A percentile compares a stretch with the other conserved stretches of the same genome.
These are phyloP conservation scores for Aphidius gifuensis DNA, from an alignment of 1,140 invertebrate genomes.

Conservation along the genomic window DNA sequence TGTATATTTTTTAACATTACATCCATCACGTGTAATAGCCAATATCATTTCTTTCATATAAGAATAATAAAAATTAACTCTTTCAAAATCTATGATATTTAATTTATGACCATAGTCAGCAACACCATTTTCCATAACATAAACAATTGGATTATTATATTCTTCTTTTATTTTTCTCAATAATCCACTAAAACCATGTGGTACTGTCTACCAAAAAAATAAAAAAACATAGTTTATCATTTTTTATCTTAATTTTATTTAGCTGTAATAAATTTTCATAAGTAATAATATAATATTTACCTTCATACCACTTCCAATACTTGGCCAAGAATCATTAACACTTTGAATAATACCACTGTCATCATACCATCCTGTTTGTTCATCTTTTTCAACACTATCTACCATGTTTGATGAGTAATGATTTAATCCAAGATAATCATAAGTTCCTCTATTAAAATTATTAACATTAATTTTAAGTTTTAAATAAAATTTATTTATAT, in stretches of 20 bases:
- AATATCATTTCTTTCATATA: conserved; percentile 3
- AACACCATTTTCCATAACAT: conserved; percentile 74
- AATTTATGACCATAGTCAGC: conserved; percentile 48
- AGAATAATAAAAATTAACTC: conserved; percentile 53
- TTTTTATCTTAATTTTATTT: too few relatives aligned
- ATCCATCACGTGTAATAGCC: conserved; percentile 55
- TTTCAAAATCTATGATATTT: conserved; percentile 57
- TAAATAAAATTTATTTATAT: background rate
- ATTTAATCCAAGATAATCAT: conserved; percentile 54
- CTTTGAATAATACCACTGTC: conserved; percentile 33
- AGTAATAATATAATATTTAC: conserved; percentile 35
- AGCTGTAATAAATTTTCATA: background rate
- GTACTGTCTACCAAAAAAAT: conserved; percentile 45
- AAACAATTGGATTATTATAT: conserved; percentile 66
- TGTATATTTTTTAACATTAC: conserved; percentile 64
- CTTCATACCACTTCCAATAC: conserved; percentile 37
- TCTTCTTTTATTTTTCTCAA: conserved; percentile 68
- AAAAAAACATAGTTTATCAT: too few relatives aligned
- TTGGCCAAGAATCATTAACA: conserved; percentile 40
- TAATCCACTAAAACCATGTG: conserved; percentile 66
- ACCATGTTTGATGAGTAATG: conserved; percentile 55
- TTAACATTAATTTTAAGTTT: background rate
- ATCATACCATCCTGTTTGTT: conserved; percentile 34
- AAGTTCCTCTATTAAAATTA: background rate
- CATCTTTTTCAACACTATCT: conserved; percentile 30